These are phyloP conservation scores for Hemistola chrysoprasaria DNA, from an alignment of 2,888 invertebrate species.

Conservation along the genomic window DNA sequence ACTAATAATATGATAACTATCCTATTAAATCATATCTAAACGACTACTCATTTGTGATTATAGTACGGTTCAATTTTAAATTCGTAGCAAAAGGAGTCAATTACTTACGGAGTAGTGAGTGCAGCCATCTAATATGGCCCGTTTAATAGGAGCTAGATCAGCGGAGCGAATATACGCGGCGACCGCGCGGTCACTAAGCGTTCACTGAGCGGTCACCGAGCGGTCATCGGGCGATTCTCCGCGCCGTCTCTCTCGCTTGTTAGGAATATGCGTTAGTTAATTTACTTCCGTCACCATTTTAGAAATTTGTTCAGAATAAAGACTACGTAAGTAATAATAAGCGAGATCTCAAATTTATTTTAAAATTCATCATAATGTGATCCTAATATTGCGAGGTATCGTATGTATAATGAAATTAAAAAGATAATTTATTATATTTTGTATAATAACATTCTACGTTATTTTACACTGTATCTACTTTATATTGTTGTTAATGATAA, in stretches of 20 bases:
- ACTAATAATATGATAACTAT: no score
- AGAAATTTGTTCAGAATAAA: constrained; percentile 78
- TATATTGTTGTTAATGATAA: constrained; percentile 79
- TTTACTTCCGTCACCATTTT: constrained; percentile 74
- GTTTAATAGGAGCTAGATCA: constrained; percentile 43
- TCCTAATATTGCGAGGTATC: constrained; percentile 77
- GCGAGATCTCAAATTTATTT: constrained; percentile 83
- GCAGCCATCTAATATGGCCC: constrained; percentile 45
- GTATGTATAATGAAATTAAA: constrained; percentile 71
- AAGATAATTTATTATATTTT: constrained; percentile 82
- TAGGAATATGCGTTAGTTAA: constrained; percentile 70
- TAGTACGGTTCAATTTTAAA: constrained; percentile 27
- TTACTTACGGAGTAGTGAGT: constrained; percentile 25
- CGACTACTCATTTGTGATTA: constrained; percentile 18
- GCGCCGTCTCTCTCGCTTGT: constrained; percentile 67
- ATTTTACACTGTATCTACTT: constrained; percentile 79
- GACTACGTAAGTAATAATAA: constrained; percentile 81
- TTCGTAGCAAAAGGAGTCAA: constrained; percentile 27
- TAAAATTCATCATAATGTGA: constrained; percentile 77
- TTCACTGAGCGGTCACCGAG: constrained; percentile 14
- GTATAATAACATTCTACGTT: constrained; percentile 79
- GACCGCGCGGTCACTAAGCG: constrained; percentile 18
- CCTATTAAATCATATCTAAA: constrained; percentile 19
- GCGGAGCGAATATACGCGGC: constrained; percentile 17
- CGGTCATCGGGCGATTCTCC: constrained; percentile 18